phyloP scores from a whole-genome alignment of 2,113 vertebrate genomes.

The Pollachius pollachius region DNA sequence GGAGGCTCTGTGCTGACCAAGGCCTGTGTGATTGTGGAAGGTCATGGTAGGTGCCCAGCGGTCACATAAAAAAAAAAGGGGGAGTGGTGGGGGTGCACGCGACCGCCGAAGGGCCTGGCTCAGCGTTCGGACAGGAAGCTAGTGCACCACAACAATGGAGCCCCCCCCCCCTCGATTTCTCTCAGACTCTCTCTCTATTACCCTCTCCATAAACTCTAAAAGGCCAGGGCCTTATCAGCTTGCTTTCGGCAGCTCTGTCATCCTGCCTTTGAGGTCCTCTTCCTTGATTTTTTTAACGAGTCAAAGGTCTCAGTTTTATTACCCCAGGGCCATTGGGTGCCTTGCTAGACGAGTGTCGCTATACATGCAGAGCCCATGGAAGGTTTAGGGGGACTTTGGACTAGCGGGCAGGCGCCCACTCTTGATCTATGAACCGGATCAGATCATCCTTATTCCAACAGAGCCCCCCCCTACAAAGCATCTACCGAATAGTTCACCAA shows the following conservation, averaged over 20 bases:
- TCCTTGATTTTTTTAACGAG: constrained; percentile 7
- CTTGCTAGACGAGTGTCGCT: not conserved
- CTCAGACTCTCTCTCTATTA: too few relatives aligned
- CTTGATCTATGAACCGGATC: too few relatives aligned
- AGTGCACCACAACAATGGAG: not conserved
- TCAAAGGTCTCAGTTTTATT: constrained; percentile 13
- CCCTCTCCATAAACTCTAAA: too few relatives aligned
- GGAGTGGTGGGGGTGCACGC: not conserved
- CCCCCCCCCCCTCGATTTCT: not conserved
- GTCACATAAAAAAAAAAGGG: not conserved
- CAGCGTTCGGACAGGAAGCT: not conserved
- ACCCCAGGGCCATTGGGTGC: not conserved
- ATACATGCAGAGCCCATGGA: too few relatives aligned
- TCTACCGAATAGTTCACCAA: too few relatives aligned
- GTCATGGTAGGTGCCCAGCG: constrained; percentile 8
- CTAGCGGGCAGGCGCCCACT: too few relatives aligned
- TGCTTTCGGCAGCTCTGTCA: constrained; percentile 5
- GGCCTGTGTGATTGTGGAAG: constrained; percentile 11
- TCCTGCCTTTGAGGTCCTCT: constrained; percentile 14
- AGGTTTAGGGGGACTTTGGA: too few relatives aligned
- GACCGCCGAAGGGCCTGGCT: not conserved
- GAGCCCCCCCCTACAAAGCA: too few relatives aligned
- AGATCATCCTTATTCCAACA: too few relatives aligned
- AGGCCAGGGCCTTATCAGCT: constrained; percentile 1
- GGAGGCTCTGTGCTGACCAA: too few relatives aligned